Evolutionary conservation across 1,140 invertebrate genomes (phyloP), one percentile per base, ranked within the genome.

Genomic region (Neotoxoptera formosana): DNA sequence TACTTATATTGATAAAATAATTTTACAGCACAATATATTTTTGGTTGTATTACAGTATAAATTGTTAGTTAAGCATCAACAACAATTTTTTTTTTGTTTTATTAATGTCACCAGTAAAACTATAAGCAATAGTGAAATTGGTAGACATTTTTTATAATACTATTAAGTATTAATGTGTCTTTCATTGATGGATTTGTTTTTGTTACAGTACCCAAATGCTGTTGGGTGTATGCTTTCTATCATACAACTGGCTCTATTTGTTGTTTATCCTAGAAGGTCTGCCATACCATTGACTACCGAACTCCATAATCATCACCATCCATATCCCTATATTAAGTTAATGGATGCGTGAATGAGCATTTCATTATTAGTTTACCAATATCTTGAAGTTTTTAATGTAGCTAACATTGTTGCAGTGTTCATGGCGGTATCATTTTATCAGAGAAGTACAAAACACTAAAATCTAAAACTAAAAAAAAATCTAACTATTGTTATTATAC

Each of bases 171-270:
- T 11, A n/a, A 17, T 76, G 6, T 76, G 6, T 76, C 17, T 76
- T n/a, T 67, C 30, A 67, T 67, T 76, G 14, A n/a, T 76, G 60
- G n/a, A 67, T 67, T 67, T n/a, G 30, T 67, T 89, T 47, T 51
- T 83, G 20, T 92, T 83, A 25, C 47, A 92, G 91, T 92, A 92
- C 23, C 91, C 91, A 51, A 92, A 92, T 92, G 81, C 34, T 41
- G 81, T 84, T 25, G 91, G 91, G 7, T 92, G 91, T 84, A 25
- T 41, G 36, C 91, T 92, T 51, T 92, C 91, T 23, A 20, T 83
- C 20, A 36, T 92, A 23, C 91, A 92, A 84, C 45, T 92, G 8
- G 47, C 47, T 36, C 47, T 92, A 23, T 84, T 92, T 41, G 36
- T 92, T 48, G 41, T 83, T 20, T 92, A 92, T 92, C 91, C 91